These are phyloP conservation scores for Todiramphus chloris DNA, from an alignment of 2,113 vertebrate species.

Conservation along the genomic window DNA sequence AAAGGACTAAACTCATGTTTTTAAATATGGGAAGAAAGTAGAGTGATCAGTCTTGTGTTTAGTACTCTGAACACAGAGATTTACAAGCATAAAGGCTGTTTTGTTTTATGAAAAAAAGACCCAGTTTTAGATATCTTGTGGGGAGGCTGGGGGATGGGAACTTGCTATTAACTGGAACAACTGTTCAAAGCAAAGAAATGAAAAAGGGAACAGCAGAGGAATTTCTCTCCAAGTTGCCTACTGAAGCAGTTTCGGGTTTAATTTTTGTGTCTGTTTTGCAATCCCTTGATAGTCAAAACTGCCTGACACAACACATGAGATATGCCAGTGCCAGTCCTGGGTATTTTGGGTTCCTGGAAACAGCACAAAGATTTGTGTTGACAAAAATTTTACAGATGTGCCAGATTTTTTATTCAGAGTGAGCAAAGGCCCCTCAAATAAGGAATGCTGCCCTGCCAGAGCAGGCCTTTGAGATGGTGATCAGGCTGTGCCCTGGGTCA, in stretches of 20 bases:
- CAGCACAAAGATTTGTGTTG: slow-evolving; percentile 10
- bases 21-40: slow-evolving; percentile 58
- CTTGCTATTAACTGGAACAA: slow-evolving; percentile 45
- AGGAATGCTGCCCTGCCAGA: neutral
- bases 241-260: slow-evolving; percentile 39
- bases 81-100: slow-evolving; percentile 60
- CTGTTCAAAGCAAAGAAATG: slow-evolving; percentile 32
- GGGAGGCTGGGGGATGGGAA: neutral
- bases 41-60: slow-evolving; percentile 51
- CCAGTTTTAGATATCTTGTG: slow-evolving; percentile 36
- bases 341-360: slow-evolving; percentile 29
- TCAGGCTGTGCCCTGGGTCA: neutral
- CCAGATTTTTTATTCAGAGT: neutral
- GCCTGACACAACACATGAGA: slow-evolving; percentile 59
- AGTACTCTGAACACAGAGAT: slow-evolving; percentile 37
- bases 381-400: slow-evolving; percentile 4
- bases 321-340: neutral
- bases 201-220: slow-evolving; percentile 35
- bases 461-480: neutral
- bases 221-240: slow-evolving; percentile 13
- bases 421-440: neutral
- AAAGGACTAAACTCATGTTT: slow-evolving; percentile 49
- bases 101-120: slow-evolving; percentile 50
- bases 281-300: slow-evolving; percentile 55
- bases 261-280: slow-evolving; percentile 48